Evolutionary conservation across 2,113 vertebrate genomes (phyloP).

Genomic region (Carlito syrichta): DNA sequence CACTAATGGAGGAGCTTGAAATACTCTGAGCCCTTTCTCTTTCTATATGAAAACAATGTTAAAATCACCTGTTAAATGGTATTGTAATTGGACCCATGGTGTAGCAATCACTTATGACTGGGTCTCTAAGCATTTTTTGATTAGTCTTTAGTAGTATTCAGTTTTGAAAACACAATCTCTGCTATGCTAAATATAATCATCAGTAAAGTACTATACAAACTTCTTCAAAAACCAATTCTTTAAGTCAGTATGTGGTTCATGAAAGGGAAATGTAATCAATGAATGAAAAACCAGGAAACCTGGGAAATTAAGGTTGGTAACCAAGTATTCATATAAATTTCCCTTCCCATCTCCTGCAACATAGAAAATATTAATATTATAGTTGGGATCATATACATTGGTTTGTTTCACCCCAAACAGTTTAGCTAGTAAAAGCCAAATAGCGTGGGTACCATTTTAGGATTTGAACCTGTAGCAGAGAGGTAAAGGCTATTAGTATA

Average conservation of each 20-base stretch:
- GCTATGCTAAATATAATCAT: not conserved
- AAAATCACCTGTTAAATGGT: not conserved
- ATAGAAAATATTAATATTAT: no score
- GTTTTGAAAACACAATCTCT: not conserved
- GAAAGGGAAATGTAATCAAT: not conserved
- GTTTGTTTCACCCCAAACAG: not conserved
- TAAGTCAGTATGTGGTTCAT: not conserved
- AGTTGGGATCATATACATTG: not conserved
- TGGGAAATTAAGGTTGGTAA: not conserved
- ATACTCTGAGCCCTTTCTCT: not conserved
- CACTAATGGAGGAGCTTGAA: not conserved
- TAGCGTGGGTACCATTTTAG: not conserved
- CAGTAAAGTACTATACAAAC: not conserved
- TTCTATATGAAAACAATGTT: not conserved
- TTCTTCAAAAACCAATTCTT: not conserved
- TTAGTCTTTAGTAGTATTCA: not conserved
- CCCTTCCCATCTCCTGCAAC: not conserved
- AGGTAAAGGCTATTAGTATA: not conserved
- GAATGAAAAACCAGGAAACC: not conserved
- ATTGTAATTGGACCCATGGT: not conserved
- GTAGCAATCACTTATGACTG: not conserved
- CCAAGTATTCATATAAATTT: not conserved
- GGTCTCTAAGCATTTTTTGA: not conserved
- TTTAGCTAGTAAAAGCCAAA: not conserved
- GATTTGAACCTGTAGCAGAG: not conserved